Evolutionary conservation across 2,113 vertebrate species (phyloP).

Genomic region (Cinclus cinclus): DNA sequence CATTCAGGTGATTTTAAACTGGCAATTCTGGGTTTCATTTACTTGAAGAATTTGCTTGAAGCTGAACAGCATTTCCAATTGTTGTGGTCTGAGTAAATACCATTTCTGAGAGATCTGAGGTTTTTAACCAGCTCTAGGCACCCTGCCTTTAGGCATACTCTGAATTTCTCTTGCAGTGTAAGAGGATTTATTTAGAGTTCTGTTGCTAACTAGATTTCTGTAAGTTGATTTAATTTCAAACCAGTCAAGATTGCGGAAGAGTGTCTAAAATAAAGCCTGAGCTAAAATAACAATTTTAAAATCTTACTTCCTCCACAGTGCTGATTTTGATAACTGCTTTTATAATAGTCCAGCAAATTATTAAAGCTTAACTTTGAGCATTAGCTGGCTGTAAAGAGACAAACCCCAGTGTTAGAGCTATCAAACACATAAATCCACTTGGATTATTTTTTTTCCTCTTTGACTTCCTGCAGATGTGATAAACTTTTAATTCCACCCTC

Average conservation of each 20-base stretch:
- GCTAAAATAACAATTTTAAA: not conserved
- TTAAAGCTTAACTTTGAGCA: not conserved
- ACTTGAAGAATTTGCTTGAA: not conserved
- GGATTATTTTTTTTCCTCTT: not conserved
- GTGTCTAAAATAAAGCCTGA: not conserved
- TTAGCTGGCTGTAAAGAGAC: not conserved
- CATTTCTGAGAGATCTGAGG: not conserved
- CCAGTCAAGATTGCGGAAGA: not conserved
- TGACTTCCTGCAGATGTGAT: not conserved
- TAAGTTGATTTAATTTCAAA: not conserved
- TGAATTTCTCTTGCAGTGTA: not conserved
- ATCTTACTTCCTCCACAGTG: not conserved
- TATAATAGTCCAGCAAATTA: not conserved
- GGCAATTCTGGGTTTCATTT: not conserved
- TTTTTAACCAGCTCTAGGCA: not conserved
- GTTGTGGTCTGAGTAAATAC: not conserved
- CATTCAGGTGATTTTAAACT: not conserved
- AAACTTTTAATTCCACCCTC: not conserved
- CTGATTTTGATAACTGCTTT: not conserved
- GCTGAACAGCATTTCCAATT: not conserved
- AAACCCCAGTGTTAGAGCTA: not conserved
- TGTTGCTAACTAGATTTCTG: not conserved
- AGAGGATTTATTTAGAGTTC: not conserved
- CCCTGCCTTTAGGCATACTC: not conserved
- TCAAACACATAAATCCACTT: not conserved